These are phyloP conservation scores for Pogona vitticeps DNA, from an alignment of 2,113 vertebrate species.

Conservation along the genomic window DNA sequence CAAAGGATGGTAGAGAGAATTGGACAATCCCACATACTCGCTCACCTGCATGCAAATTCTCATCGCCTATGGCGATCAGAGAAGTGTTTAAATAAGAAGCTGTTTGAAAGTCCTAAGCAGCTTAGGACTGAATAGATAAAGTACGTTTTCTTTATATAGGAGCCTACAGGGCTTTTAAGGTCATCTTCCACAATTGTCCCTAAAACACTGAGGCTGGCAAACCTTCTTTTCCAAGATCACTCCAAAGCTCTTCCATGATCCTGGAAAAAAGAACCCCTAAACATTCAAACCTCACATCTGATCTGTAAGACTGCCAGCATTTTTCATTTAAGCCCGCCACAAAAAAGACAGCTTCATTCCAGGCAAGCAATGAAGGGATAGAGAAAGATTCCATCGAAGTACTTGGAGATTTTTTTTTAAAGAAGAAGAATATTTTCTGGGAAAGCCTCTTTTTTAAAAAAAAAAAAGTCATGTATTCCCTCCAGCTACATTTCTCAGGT, in stretches of 20 bases:
- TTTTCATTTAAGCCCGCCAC: not conserved
- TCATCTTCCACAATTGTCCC: not conserved
- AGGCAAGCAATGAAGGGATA: not conserved
- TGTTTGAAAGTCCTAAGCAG: not conserved
- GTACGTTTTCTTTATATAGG: not conserved
- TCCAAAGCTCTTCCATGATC: not conserved
- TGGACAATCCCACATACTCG: not conserved
- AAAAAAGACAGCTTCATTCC: not conserved
- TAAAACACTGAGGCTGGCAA: too few relatives aligned
- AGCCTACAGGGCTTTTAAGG: not conserved
- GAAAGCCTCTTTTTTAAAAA: not conserved
- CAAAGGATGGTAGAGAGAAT: too few relatives aligned
- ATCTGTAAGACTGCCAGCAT: not conserved
- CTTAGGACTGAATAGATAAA: not conserved
- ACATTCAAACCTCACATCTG: not conserved
- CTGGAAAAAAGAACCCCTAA: not conserved
- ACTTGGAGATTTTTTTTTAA: too few relatives aligned
- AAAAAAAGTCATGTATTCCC: accelerated
- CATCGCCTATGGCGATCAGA: not conserved
- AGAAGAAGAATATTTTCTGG: not conserved
- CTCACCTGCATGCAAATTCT: not conserved
- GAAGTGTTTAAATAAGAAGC: not conserved
- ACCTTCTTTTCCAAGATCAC: not conserved
- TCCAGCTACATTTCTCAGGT: not conserved
- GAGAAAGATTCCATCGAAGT: conserved; percentile 15